Conservation (phyloP, 2,888 invertebrate genomes). For the Mechanitis mazaeus region DNA sequence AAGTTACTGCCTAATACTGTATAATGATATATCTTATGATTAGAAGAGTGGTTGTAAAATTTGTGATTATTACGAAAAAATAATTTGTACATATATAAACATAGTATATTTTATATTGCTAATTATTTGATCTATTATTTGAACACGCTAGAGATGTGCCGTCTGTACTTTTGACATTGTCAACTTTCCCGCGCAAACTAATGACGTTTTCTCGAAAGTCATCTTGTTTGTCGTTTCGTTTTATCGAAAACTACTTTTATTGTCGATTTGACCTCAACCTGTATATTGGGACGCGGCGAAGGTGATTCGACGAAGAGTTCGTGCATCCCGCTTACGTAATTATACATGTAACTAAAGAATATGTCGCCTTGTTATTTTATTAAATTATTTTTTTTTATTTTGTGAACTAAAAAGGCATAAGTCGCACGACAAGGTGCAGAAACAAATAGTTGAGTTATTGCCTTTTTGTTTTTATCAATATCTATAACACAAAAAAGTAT, state of each 20-base stretch:
- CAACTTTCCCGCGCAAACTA: conserved; percentile 42
- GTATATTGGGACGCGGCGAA: conserved; percentile 67
- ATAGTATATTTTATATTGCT: no score
- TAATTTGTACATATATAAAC: background rate
- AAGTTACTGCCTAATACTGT: no score
- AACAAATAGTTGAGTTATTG: no score
- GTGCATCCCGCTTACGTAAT: conserved; percentile 66
- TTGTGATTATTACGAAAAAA: no score
- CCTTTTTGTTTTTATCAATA: no score
- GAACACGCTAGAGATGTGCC: conserved; percentile 7
- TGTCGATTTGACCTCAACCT: conserved; percentile 64
- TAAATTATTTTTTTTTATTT: conserved; percentile 26
- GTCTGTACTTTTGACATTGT: conserved; percentile 26
- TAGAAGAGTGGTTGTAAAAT: no score
- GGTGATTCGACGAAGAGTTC: conserved; percentile 63
- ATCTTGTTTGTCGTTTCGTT: conserved; percentile 59
- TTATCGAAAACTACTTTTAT: conserved; percentile 65
- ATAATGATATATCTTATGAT: no score
- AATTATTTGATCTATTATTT: conserved; percentile 8
- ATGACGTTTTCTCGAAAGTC: conserved; percentile 36
- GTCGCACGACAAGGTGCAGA: conserved; percentile 5
- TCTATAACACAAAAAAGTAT: no score
- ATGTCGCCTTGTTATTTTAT: conserved; percentile 35
- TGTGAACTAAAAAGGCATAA: conserved; percentile 26
- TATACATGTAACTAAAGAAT: conserved; percentile 58